Evolutionary conservation across 2,797 vertebrate species (phyloP), one percentile per base, ranked within the genome.

Genomic region (Gouania willdenowi): DNA sequence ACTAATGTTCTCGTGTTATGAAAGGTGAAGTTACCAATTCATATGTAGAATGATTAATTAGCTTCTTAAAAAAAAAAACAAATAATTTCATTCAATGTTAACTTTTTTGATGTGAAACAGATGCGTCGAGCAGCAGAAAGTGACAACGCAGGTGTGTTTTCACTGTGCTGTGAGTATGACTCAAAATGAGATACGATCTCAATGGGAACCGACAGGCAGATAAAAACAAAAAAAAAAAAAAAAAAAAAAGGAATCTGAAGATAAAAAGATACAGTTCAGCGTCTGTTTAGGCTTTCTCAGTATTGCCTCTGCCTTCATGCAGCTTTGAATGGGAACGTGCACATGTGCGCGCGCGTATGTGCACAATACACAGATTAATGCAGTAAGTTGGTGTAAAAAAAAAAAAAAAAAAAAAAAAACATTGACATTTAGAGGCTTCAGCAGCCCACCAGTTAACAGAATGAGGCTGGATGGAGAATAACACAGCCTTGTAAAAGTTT

Each of bases 351-450:
- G 48, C 38, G 18, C 41, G 34, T 43, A 39, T 39, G 42, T 27
- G 35, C 27, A 56, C 37, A 40, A 37, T 34, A 45, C 33, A 69
- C 54, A 69, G 72, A 79, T 79, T 79, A 77, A 83, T 75, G 68
- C 56, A 68, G 51, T 41, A 58, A 73, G 67, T 53, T 48, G 67
- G 64, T 73, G 66, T 70, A 34, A 57, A 48, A 69, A 59, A 78
- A 83, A 86, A 88, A 70, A 34, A 57, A 48, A 69, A 59, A 70
- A 34, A 57, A 48, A 69, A 59, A 78, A 83, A 86, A 88, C 62
- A 89, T 84, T 90, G 77, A 84, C 84, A 83, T 83, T 85, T 81
- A 78, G 42, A 82, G 32, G 51, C 56, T 57, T 62, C 62, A 59
- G 50, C 65, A 66, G 45, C 66, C 58, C 72, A 81, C 71, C 68